Base-by-base conservation (phyloP, 35 echinoderm and acorn worm species). In the Ophioderma brevispina region DNA sequence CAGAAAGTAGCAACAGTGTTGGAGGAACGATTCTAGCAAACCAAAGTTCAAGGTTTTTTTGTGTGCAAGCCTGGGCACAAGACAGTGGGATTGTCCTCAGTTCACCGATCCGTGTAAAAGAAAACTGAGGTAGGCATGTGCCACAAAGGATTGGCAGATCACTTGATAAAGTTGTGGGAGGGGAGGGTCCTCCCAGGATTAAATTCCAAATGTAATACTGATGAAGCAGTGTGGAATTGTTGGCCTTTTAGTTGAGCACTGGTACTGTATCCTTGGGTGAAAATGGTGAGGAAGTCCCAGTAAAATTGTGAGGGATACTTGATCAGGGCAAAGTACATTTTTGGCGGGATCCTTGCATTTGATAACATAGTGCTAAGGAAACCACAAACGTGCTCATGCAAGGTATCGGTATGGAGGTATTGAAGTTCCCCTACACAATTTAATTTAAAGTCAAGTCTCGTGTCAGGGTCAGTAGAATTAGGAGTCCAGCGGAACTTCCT, bases 381-480 rank as follows among this genome's bases (percentile, higher is more conserved):
- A 32, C 42, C 38, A 41, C n/a, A n/a, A n/a, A n/a, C 40, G 78
- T 80, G 33, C 78, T 80, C 19, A 33, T 80, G 18, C 78, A 82
- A 43, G 80, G 80, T 33, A 82, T 82, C 23, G 43, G 42, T 11
- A 33, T 84, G 35, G 31, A 33, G 1, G 32, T 50, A 43, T 35
- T 38, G 18, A 1, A 28, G 88, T 82, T 19, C 78, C 88, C 40
- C 38, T 90, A 23, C 55, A 63, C 64, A 37, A 35, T 23, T 90
- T 25, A 78, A 82, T 31, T 82, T 90, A 30, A 50, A 84, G 79
- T 81, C 40, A 55, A 77, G 80, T 38, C 80, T 90, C 0, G 79
- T 90, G 17, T 52, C 88, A 33, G 88, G 81, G 37, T 14, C 33
- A 11, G 88, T 90, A 8, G 37, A 19, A 15, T 34, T 90, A 36